These are phyloP conservation scores for Iphiclides podalirius DNA, from an alignment of 2,888 invertebrate species.

Conservation along the genomic window DNA sequence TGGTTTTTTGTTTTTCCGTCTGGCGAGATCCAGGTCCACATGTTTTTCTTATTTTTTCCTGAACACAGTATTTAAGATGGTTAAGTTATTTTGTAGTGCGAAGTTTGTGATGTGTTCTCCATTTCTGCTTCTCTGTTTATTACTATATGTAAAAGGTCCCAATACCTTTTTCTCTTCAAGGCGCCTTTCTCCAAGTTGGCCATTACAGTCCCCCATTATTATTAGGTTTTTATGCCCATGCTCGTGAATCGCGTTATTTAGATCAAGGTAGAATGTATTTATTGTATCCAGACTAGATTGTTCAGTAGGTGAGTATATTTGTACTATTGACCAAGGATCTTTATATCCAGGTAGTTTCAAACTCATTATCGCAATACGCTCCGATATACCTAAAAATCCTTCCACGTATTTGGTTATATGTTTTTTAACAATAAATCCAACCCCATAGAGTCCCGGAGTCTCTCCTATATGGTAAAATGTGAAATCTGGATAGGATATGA, in stretches of 20 bases:
- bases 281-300: slow-evolving; percentile 27
- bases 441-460: slow-evolving; percentile 30
- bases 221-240: slow-evolving; percentile 31
- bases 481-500: slow-evolving; percentile 21
- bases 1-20: too few species aligned
- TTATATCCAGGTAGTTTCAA: slow-evolving; percentile 30
- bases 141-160: too few species aligned
- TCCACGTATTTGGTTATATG: slow-evolving; percentile 25
- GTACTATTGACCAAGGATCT: slow-evolving; percentile 34
- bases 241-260: slow-evolving; percentile 29
- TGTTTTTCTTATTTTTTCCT: too few species aligned
- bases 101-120: too few species aligned
- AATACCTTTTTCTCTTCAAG: slow-evolving; percentile 21
- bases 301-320: slow-evolving; percentile 18
- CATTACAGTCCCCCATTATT: slow-evolving; percentile 24
- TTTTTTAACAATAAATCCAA: slow-evolving; percentile 31
- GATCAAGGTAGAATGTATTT: slow-evolving; percentile 28
- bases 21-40: too few species aligned
- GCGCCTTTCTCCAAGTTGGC: slow-evolving; percentile 28
- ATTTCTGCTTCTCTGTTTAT: too few species aligned
- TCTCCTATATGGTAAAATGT: slow-evolving; percentile 29
- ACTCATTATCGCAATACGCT: slow-evolving; percentile 31
- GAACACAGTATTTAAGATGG: too few species aligned
- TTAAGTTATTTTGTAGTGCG: too few species aligned
- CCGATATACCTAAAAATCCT: slow-evolving; percentile 31